Evolutionary conservation across 2,113 vertebrate genomes (phyloP).

Genomic region (Halichoerus grypus): DNA sequence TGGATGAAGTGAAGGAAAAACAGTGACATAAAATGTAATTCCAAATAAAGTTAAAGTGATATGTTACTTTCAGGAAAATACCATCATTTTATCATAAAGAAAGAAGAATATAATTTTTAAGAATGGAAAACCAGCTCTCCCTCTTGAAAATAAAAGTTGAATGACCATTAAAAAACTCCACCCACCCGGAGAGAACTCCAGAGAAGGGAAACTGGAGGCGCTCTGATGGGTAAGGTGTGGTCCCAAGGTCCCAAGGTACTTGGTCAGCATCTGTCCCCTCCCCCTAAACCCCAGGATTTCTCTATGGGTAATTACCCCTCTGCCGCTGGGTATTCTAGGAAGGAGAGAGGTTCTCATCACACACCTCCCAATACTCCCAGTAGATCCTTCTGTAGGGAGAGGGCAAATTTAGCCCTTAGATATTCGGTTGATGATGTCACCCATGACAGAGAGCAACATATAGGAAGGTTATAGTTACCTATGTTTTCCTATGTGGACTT

Average conservation of each 20-base stretch:
- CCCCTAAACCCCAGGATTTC: neutral
- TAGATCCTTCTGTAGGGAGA: neutral
- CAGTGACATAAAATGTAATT: neutral
- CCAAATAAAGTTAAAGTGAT: slow-evolving; percentile 36
- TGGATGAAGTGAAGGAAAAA: slow-evolving; percentile 30
- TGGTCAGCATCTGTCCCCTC: neutral
- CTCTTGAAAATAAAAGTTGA: neutral
- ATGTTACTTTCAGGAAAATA: neutral
- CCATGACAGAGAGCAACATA: neutral
- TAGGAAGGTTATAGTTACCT: neutral
- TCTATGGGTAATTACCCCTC: neutral
- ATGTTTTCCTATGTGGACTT: neutral
- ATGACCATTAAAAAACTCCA: neutral
- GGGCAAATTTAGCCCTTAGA: neutral
- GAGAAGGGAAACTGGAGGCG: neutral
- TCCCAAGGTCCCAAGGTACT: neutral
- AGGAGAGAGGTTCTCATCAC: neutral
- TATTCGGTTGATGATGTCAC: neutral
- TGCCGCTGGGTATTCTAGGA: neutral
- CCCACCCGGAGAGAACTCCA: neutral
- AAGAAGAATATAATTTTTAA: slow-evolving; percentile 8
- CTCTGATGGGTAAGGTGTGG: neutral
- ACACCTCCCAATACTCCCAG: neutral
- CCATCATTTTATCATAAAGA: neutral
- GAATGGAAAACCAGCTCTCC: neutral